Conservation (phyloP, 2,797 vertebrate species). For the Spatula clypeata region DNA sequence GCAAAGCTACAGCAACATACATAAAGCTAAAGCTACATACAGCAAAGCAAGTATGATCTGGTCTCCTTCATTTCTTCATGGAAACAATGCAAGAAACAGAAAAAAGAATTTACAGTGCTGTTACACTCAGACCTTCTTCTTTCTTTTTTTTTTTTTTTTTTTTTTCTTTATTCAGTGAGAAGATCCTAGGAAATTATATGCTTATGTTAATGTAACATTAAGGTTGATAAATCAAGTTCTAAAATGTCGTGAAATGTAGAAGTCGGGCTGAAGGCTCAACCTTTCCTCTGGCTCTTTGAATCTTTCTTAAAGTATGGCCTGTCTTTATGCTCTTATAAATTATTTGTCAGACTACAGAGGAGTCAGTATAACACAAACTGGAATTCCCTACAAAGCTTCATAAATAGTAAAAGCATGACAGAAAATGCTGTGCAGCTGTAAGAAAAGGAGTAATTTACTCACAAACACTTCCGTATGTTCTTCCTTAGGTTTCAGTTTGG, state of each 20-base stretch:
- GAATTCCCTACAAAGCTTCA: slow-evolving; percentile 16
- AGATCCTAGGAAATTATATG: neutral
- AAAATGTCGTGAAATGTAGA: neutral
- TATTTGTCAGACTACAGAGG: slow-evolving; percentile 16
- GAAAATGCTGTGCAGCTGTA: neutral
- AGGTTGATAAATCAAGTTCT: slow-evolving; percentile 43
- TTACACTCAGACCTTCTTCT: neutral
- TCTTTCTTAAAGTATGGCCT: slow-evolving; percentile 1
- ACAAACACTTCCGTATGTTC: neutral
- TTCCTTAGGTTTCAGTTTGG: neutral
- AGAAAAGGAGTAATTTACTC: neutral
- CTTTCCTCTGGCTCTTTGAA: neutral
- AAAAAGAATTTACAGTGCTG: neutral
- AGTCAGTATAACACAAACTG: neutral
- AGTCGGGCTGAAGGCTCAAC: slow-evolving; percentile 5
- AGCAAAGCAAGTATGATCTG: neutral
- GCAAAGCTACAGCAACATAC: neutral
- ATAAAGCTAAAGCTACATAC: too few relatives aligned
- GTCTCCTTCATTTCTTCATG: neutral
- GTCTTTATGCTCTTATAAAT: neutral
- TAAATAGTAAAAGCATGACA: neutral
- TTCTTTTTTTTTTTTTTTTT: neutral
- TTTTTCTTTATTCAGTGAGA: neutral
- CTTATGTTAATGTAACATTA: slow-evolving; percentile 45
- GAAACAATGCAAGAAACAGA: neutral